Percentiles rank a stretch among this genome's conserved stretches.
phyloP scores from a whole-genome alignment of 2,888 invertebrate species.

The Rhimphoctona megacephalus region DNA sequence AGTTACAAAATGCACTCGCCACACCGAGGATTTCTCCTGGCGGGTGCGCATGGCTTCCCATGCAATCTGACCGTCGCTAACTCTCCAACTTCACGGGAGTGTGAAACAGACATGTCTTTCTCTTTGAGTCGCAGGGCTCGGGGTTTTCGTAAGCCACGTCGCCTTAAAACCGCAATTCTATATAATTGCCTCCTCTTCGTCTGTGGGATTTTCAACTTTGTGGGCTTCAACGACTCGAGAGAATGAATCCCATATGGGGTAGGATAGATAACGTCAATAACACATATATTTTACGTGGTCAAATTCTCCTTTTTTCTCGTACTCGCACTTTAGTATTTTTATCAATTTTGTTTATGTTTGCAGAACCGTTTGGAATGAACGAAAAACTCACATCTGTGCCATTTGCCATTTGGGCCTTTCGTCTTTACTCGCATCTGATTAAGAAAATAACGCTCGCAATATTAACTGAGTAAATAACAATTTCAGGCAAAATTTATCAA shows the following conservation, averaged over 20 bases:
- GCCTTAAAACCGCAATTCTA: conserved; percentile 69
- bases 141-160: conserved; percentile 52
- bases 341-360: background rate
- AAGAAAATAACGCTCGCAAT: background rate
- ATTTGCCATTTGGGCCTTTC: background rate
- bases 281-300: conserved; percentile 4
- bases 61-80: conserved; percentile 63
- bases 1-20: conserved; percentile 57
- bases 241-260: conserved; percentile 46
- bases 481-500: background rate
- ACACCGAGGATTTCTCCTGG: conserved; percentile 52
- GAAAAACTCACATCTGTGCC: background rate
- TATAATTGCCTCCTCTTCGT: conserved; percentile 73
- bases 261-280: conserved; percentile 12
- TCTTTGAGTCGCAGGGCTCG: conserved; percentile 70
- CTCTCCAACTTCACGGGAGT: conserved; percentile 74
- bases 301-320: conserved; percentile 12
- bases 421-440: background rate
- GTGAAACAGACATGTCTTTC: conserved; percentile 75
- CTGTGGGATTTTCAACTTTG: conserved; percentile 69
- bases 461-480: background rate
- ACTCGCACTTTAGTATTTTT: background rate
- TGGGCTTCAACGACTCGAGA: conserved; percentile 67
- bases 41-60: conserved; percentile 62
- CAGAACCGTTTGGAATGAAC: background rate